Base-by-base conservation (phyloP, 2,888 invertebrate genomes). In the Limnephilus marmoratus region DNA sequence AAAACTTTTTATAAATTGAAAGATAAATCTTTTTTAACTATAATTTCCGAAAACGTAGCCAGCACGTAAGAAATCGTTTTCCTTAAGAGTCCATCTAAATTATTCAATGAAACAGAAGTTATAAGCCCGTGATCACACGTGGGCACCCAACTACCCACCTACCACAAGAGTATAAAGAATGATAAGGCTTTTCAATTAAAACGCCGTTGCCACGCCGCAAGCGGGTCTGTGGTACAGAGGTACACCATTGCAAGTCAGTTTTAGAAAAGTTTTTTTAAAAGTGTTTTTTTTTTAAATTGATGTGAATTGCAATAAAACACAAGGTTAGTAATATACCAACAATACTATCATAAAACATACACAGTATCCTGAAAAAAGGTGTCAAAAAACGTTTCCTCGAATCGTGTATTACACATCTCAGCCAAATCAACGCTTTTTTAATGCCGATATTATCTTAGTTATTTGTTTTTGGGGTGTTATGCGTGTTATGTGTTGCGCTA, bases 171-270 rank as follows among this genome's bases (percentile, higher is more conserved):
- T 31, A 82, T 31, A 83, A 83, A 83, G 15, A 68, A 68, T 68
- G 18, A 18, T 83, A 31, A 83, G 34, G 31, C 15, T 83, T 83
- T 83, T 83, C 83, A 83, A 83, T 83, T 83, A 83, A 83, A 83
- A 83, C 83, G 83, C 15, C 18, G 37, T 83, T 83, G 31, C 83
- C 29, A 31, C 83, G 34, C 18, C 83, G 15, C 29, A 18, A 68
- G 53, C 53, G 18, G 24, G 53, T 68, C 53, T 68, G 53, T 68
- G 53, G 53, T 1, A 1, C 53, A 68, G 24, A 68, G 18, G 53
- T 68, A 68, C 18, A 24, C 53, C 24, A 49, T 13, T 49, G 15
- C 11, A 82, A 49, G 13, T 49, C 49, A 49, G 49, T 49, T 49
- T 49, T 15, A 49, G 49, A 1, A 49, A 49, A 49, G 49, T 13